A percentile compares a stretch with the other conserved stretches of the same genome.
These are phyloP conservation scores for Craterocephalus amniculus DNA, from an alignment of 2,797 vertebrate species.

Conservation along the genomic window DNA sequence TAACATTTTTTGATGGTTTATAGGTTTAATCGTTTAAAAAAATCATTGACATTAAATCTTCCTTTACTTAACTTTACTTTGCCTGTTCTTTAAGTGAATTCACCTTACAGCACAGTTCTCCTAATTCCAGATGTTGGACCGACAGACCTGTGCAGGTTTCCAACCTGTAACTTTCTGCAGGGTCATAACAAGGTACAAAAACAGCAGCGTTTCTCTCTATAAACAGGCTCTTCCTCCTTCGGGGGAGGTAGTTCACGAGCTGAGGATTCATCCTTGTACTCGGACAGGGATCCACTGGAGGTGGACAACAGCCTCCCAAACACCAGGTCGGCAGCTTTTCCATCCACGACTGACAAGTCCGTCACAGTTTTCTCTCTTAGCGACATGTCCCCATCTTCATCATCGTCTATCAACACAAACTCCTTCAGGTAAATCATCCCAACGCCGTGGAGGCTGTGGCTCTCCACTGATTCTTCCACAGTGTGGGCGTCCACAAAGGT, in stretches of 20 bases:
- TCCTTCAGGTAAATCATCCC: constrained; percentile 87
- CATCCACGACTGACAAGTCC: constrained; percentile 89
- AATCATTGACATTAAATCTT: constrained; percentile 4
- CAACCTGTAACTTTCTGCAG: background rate
- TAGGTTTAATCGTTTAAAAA: constrained; percentile 1
- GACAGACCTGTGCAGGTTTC: background rate
- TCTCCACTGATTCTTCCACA: constrained; percentile 88
- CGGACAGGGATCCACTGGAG: constrained; percentile 89
- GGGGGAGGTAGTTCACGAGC: constrained; percentile 36
- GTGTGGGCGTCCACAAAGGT: constrained; percentile 91
- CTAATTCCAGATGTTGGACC: constrained; percentile 7
- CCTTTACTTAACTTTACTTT: background rate
- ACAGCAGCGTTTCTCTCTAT: constrained; percentile 66
- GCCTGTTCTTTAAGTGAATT: too few species aligned
- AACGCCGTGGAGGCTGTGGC: constrained; percentile 84
- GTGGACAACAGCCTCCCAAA: constrained; percentile 88
- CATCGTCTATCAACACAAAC: constrained; percentile 93
- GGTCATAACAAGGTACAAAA: constrained; percentile 75
- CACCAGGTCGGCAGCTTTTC: constrained; percentile 92
- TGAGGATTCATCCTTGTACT: constrained; percentile 79
- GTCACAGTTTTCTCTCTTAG: constrained; percentile 94
- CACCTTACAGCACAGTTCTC: background rate
- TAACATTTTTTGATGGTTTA: constrained; percentile 15
- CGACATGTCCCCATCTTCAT: constrained; percentile 94
- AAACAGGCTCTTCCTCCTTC: constrained; percentile 17